Evolutionary conservation across 2,113 vertebrate genomes (phyloP), one percentile per base, ranked within the genome.

Genomic region (Axis porcinus): DNA sequence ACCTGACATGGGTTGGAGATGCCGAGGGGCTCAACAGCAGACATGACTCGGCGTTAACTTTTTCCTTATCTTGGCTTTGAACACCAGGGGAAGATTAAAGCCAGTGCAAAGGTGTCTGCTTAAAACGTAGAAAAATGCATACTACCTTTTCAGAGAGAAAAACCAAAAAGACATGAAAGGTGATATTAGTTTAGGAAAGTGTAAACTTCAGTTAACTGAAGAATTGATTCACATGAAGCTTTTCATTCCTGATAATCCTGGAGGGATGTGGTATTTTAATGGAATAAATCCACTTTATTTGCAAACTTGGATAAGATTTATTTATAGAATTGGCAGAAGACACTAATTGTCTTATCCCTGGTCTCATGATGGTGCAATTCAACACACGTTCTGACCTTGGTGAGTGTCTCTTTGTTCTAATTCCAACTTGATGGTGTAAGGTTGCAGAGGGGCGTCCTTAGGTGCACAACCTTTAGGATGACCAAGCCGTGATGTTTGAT

Each of bases 41-140:
- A 40, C 45, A 9, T 0, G 9, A 43, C 30, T 25, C 2, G 2
- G 2, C 0, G 11, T 36, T 10, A 79, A 16, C 7, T 16, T 5
- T 45, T n/a, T 52, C 33, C 13, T 36, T 19, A 1, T 16, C 16
- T 78, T 21, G 30, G 45, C 36, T 52, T 43, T 55, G 58, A 85
- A 25, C 60, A 2, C 7, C 27, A 16, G 15, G 16, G 9, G 15
- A 43, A 7, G 13, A 12, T 47, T 11, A 43, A 67, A 28, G 19
- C 23, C 28, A 23, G 43, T 45, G 19, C 47, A 25, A 33, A 27
- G 45, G 30, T 19, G 16, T 28, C 74, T 43, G 43, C 5, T 13
- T 60, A 40, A 55, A 90, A 60, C 30, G 16, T 23, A 64, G 54
- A 15, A 28, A 82, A 57, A 86, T 1, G 28, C 14, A 3, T 17